phyloP scores from a whole-genome alignment of 2,888 invertebrate species.

The Cataglyphis altisquamis region DNA sequence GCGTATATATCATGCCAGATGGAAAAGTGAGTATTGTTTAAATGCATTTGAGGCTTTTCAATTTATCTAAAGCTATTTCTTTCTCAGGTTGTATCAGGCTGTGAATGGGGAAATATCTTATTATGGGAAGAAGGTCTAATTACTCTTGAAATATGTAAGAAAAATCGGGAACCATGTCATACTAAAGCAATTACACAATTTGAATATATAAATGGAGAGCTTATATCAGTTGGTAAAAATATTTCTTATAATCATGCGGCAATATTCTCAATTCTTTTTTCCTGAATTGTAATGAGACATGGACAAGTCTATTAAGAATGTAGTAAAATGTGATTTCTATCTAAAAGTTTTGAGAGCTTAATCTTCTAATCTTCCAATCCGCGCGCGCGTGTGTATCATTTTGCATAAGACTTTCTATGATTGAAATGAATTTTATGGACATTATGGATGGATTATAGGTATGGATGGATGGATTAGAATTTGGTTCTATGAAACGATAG shows the following conservation, averaged over 20 bases:
- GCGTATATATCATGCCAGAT: constrained; percentile 94
- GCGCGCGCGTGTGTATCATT: too few relatives aligned
- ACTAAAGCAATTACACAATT: constrained; percentile 91
- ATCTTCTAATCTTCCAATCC: background rate
- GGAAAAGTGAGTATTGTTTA: constrained; percentile 90
- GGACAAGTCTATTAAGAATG: background rate
- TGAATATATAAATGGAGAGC: constrained; percentile 86
- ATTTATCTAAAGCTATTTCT: constrained; percentile 13
- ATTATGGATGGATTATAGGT: constrained; percentile 83
- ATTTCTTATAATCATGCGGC: background rate
- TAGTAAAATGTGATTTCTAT: background rate
- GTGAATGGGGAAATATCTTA: constrained; percentile 96
- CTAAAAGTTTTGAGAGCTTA: background rate
- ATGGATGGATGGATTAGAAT: constrained; percentile 93
- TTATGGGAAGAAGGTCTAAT: constrained; percentile 97
- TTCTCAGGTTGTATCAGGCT: constrained; percentile 92
- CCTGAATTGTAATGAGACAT: background rate
- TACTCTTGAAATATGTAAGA: constrained; percentile 93
- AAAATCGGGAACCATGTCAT: constrained; percentile 92
- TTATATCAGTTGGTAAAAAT: constrained; percentile 87
- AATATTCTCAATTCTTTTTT: background rate
- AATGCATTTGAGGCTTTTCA: background rate
- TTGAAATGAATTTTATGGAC: background rate
- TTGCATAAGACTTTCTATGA: background rate
- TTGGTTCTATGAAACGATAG: constrained; percentile 97